Evolutionary conservation across 2,797 vertebrate species (phyloP), one percentile per base, ranked within the genome.

Genomic region (Melanotaenia nigrans): DNA sequence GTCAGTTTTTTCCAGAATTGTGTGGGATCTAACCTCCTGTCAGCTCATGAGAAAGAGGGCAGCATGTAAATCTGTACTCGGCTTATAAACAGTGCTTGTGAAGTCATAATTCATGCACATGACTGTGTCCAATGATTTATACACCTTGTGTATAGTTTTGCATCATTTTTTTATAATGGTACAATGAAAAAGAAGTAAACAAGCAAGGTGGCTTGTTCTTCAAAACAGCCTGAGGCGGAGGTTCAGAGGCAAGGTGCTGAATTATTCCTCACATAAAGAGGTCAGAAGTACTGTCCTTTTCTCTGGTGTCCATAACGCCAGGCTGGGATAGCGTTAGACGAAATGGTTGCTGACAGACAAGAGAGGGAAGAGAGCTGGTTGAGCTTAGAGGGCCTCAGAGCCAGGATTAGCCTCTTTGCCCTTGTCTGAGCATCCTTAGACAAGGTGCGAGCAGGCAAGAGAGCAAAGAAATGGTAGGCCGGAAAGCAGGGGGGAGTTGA

Each of bases 391-490:
- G 80, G 85, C 85, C 82, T 90, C 73, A 73, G 77, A 89, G 89
- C 84, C 81, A 89, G 87, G 84, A 92, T 92, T 91, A 91, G 81
- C 87, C 79, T 87, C 74, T 89, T 79, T 84, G 87, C 75, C 88
- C 89, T 87, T 83, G 86, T 85, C 80, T 83, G 74, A 75, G 72
- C 76, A 62, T 79, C 42, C 18, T 20, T 3, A 7, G 5, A 18
- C 16, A 45, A 18, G 54, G 75, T 75, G 75, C 45, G 79, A 75
- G 71, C 68, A 79, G 58, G 64, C 61, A 2, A 82, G 68, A 71
- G 66, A 65, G 70, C 69, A 85, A 71, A 65, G 82, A 78, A 55
- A 30, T 65, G 65, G 77, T 25, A 42, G 57, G 73, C 68, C 68
- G 30, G 42, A 75, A 80, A 85, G 42, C 42, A 18, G 42, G 77